Conservation (phyloP, 2,113 vertebrate species). For the Daubentonia madagascariensis region DNA sequence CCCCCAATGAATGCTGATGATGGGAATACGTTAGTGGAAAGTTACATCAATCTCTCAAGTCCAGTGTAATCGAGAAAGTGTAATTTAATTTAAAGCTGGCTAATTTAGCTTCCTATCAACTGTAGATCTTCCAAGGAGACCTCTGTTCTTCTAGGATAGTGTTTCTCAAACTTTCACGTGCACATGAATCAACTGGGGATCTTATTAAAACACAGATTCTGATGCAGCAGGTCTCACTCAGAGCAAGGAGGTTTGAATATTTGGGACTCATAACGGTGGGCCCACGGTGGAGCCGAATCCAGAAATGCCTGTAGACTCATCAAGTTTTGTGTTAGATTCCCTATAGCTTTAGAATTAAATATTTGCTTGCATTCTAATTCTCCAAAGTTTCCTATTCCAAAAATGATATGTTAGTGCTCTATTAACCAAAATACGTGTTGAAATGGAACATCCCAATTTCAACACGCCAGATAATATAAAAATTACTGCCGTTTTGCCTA, state of each 20-base stretch:
- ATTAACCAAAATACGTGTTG: background rate
- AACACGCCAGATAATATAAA: background rate
- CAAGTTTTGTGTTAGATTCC: background rate
- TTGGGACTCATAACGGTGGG: background rate
- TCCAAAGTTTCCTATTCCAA: background rate
- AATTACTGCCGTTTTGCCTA: background rate
- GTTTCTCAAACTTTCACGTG: background rate
- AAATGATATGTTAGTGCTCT: background rate
- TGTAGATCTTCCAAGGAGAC: background rate
- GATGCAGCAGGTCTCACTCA: background rate
- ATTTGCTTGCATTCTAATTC: background rate
- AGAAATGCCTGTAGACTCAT: background rate
- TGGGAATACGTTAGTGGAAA: background rate
- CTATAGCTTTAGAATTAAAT: background rate
- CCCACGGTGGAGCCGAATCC: no score
- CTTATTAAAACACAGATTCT: background rate
- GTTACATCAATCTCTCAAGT: background rate
- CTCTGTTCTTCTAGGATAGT: background rate
- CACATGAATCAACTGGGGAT: background rate
- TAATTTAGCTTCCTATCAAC: background rate
- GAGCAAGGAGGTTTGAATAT: background rate
- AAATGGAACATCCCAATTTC: background rate
- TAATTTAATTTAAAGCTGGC: background rate
- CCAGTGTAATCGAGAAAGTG: background rate
- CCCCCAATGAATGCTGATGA: background rate